A percentile compares a stretch with the other conserved stretches of the same genome.
phyloP scores from a whole-genome alignment of 2,888 invertebrate species.

The Dryococelus australis region DNA sequence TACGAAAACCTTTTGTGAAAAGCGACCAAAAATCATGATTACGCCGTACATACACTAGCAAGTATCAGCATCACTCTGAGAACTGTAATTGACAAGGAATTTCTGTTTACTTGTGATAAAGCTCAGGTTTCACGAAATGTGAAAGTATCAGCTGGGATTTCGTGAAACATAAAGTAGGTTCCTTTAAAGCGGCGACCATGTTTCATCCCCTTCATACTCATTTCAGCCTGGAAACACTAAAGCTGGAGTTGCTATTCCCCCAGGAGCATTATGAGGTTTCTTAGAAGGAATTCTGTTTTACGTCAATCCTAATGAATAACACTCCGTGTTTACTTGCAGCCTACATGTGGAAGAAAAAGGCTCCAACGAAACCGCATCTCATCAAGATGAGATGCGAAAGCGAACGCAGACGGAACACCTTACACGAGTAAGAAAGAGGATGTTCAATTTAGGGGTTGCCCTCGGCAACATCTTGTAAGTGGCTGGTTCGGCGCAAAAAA shows the following conservation, averaged over 20 bases:
- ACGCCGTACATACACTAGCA: no score
- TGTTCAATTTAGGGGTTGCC: background rate
- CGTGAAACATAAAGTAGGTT: background rate
- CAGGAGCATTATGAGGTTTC: background rate
- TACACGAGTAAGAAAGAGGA: background rate
- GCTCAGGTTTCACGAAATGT: no score
- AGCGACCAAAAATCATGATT: no score
- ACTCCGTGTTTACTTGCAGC: background rate
- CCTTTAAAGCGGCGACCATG: background rate
- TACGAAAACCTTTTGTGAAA: no score
- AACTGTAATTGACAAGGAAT: no score
- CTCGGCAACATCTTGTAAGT: background rate
- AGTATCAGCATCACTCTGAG: no score
- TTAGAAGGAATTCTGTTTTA: background rate
- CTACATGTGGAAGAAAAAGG: background rate
- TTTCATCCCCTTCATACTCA: background rate
- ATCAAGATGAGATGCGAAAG: background rate
- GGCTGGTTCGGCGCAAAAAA: background rate
- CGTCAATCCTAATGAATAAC: background rate
- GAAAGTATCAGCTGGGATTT: no score
- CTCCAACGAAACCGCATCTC: slow-evolving; percentile 1
- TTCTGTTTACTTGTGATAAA: no score
- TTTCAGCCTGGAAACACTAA: background rate
- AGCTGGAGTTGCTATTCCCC: background rate
- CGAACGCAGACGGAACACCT: background rate